Evolutionary conservation across 1,140 invertebrate species (phyloP), one percentile per base, ranked within the genome.

Genomic region (Drosophila malerkotliana): DNA sequence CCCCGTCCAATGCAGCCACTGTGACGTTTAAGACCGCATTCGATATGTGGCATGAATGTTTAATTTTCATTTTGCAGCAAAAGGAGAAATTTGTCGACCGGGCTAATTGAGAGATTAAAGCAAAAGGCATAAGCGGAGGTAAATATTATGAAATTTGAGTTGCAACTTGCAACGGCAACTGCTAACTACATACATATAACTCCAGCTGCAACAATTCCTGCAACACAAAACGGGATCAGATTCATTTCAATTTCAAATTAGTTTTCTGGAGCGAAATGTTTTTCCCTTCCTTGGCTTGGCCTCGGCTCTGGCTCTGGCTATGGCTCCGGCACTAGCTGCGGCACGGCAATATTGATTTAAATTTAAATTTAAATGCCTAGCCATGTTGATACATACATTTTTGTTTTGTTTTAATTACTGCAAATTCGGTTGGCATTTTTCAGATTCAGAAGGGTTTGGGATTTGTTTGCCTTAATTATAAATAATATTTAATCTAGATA

Each of bases 401-500:
- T 18, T 68, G 66, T 52, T 69, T 69, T 69, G 63, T 68, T 68
- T 69, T 69, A 69, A 68, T 69, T 69, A 69, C 63, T 68, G 64
- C 26, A 68, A 45, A 24, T 56, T 56, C 30, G 21, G 41, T 47
- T 21, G 62, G 39, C 26, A 28, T 44, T 44, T 64, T 64, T 41
- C 15, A 44, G 41, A 28, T 28, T 28, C 26, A 28, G 26, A 7
- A 28, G 12, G 8, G 2, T 0, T 5, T 1, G 15, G 3, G 1
- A 14, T 24, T 73, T 73, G 56, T 73, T 73, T 73, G 39, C 44
- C 72, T 73, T 72, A 75, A 75, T 80, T 77, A 64, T 82, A 68
- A 84, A 84, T 84, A 84, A 77, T 85, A 80, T 67, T 85, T 77
- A 44, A 74, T 62, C 58, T 76, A 84, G 72, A 81, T 77, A 85